Evolutionary conservation across 2,888 invertebrate species (phyloP).

Genomic region (Ornithoptera alexandrae): DNA sequence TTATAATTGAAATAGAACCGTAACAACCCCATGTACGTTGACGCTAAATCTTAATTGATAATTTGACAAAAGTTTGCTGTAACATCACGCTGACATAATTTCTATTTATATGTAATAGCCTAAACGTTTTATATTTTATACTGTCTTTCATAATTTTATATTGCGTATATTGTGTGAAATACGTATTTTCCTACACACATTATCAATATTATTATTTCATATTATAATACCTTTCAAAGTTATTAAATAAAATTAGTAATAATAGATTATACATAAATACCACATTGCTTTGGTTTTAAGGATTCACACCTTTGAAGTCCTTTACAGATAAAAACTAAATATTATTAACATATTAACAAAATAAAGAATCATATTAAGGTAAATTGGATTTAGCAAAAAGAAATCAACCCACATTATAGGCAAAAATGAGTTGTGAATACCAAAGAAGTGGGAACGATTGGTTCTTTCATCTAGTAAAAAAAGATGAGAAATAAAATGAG

Average conservation of each 20-base stretch:
- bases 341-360: not conserved
- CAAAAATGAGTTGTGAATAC: no score
- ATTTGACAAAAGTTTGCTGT: constrained; percentile 67
- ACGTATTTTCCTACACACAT: constrained; percentile 44
- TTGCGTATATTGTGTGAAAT: constrained; percentile 45
- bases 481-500: no score
- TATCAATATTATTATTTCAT: constrained; percentile 37
- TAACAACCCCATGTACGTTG: not conserved
- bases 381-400: not conserved
- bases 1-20: constrained; percentile 1
- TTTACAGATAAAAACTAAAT: not conserved
- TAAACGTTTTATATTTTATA: constrained; percentile 73
- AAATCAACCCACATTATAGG: no score
- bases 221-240: constrained; percentile 40
- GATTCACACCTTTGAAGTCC: constrained; percentile 37
- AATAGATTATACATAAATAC: constrained; percentile 47
- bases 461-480: no score
- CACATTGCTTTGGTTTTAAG: constrained; percentile 60
- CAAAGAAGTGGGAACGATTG: no score
- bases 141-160: constrained; percentile 59
- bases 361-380: not conserved
- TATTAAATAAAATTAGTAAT: constrained; percentile 32
- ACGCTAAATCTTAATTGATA: constrained; percentile 53
- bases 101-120: constrained; percentile 67
- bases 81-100: constrained; percentile 58